Conservation (phyloP, 2,888 invertebrate species). For the Tiphia femorata region DNA sequence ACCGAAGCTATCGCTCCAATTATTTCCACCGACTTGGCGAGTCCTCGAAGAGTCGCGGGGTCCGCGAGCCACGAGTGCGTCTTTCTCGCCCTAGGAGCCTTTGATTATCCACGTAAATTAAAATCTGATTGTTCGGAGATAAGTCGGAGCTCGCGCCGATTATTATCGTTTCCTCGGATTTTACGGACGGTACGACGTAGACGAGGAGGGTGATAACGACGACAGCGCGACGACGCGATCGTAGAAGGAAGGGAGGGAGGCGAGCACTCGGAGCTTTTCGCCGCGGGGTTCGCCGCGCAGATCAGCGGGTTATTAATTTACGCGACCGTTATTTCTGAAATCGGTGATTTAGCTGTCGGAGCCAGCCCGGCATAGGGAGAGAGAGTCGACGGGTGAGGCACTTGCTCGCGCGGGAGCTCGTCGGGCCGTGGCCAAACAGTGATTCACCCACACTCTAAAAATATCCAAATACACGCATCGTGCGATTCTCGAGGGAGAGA, state of each 20-base stretch:
- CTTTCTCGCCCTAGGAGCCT: no score
- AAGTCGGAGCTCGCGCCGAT: background rate
- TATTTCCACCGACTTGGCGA: background rate
- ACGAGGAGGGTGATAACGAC: background rate
- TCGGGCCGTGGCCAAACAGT: slow-evolving; percentile 54
- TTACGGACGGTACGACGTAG: slow-evolving; percentile 7
- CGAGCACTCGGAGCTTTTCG: no score
- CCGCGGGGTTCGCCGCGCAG: no score
- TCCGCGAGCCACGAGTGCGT: no score
- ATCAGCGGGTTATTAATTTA: slow-evolving; percentile 61
- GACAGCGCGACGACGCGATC: slow-evolving; percentile 26
- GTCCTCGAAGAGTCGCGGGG: background rate
- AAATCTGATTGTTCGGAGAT: slow-evolving; percentile 6
- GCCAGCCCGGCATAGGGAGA: no score
- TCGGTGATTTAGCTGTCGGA: slow-evolving; percentile 61
- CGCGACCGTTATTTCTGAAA: slow-evolving; percentile 63
- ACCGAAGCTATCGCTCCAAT: background rate
- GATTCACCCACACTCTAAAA: slow-evolving; percentile 67
- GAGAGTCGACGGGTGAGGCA: no score
- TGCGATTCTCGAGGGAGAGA: slow-evolving; percentile 30
- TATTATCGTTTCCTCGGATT: slow-evolving; percentile 4
- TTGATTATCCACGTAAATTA: slow-evolving; percentile 7
- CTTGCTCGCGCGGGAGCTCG: no score
- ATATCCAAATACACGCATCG: slow-evolving; percentile 57
- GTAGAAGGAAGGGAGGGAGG: slow-evolving; percentile 18